phyloP scores from a whole-genome alignment of 53 echinoderm and acorn worm species.

The Pentamera pediparva region DNA sequence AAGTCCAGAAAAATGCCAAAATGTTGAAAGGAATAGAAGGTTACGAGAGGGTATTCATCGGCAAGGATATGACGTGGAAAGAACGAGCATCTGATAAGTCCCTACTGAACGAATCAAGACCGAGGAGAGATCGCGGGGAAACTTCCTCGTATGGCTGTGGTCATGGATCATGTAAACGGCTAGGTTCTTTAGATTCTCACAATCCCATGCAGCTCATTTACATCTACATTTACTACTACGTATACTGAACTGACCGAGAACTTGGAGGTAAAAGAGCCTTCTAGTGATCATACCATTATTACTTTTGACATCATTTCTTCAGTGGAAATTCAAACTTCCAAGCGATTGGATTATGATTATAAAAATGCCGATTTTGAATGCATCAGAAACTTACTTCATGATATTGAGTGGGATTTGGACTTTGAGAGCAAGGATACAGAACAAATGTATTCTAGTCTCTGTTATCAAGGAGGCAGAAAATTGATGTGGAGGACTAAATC shows the following conservation, averaged over 20 bases:
- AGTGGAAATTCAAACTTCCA: too few relatives aligned
- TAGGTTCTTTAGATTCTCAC: too few relatives aligned
- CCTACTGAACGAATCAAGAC: background rate
- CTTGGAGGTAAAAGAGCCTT: too few relatives aligned
- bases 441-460: background rate
- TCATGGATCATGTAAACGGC: background rate
- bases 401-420: background rate
- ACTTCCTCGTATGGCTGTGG: background rate
- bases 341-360: too few relatives aligned
- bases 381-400: background rate
- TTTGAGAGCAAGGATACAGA: background rate
- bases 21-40: background rate
- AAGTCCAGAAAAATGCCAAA: constrained; percentile 1
- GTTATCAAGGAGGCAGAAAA: too few relatives aligned
- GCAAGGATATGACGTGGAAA: background rate
- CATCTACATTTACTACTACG: too few relatives aligned
- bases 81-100: background rate
- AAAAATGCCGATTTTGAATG: too few relatives aligned
- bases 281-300: too few relatives aligned
- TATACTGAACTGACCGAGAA: too few relatives aligned
- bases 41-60: constrained; percentile 14
- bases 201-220: too few relatives aligned
- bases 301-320: too few relatives aligned
- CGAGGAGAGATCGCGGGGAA: background rate
- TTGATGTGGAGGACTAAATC: constrained; percentile 10